These are phyloP conservation scores for Dryas iulia DNA, from an alignment of 1,140 invertebrate species.

Conservation along the genomic window DNA sequence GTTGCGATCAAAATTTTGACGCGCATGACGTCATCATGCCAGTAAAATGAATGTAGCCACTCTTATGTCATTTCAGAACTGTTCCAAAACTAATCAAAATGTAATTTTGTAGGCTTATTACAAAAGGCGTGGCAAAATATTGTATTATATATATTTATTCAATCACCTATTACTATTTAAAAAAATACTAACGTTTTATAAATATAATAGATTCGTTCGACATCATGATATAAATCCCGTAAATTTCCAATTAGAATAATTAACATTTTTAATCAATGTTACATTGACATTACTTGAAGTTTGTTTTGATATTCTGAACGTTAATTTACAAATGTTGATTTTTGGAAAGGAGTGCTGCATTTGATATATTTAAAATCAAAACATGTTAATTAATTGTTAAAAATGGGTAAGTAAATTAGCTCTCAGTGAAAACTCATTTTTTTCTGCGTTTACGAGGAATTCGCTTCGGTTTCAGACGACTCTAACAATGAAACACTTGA, in stretches of 20 bases:
- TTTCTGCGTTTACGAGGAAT: neutral
- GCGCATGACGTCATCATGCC: neutral
- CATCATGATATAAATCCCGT: neutral
- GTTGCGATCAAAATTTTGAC: slow-evolving; percentile 1
- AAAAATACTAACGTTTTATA: neutral
- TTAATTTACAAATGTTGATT: slow-evolving; percentile 67
- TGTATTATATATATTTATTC: slow-evolving; percentile 15
- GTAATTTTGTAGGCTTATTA: slow-evolving; percentile 17
- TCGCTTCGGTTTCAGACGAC: slow-evolving; percentile 49
- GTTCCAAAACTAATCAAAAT: slow-evolving; percentile 28
- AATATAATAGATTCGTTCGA: neutral
- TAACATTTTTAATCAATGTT: slow-evolving; percentile 14
- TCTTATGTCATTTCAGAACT: slow-evolving; percentile 24
- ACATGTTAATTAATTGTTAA: slow-evolving; percentile 50
- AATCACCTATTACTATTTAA: neutral
- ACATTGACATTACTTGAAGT: slow-evolving; percentile 23
- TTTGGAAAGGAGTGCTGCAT: slow-evolving; percentile 46
- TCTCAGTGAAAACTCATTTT: neutral
- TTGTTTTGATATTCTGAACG: slow-evolving; percentile 40
- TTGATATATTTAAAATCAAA: slow-evolving; percentile 50
- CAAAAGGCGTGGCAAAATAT: slow-evolving; percentile 28
- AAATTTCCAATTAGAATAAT: neutral
- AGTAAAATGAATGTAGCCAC: neutral
- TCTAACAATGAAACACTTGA: slow-evolving; percentile 80
- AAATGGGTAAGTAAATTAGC: slow-evolving; percentile 57